Conservation (phyloP, 2,113 vertebrate genomes). For the Coracopsis vasa region DNA sequence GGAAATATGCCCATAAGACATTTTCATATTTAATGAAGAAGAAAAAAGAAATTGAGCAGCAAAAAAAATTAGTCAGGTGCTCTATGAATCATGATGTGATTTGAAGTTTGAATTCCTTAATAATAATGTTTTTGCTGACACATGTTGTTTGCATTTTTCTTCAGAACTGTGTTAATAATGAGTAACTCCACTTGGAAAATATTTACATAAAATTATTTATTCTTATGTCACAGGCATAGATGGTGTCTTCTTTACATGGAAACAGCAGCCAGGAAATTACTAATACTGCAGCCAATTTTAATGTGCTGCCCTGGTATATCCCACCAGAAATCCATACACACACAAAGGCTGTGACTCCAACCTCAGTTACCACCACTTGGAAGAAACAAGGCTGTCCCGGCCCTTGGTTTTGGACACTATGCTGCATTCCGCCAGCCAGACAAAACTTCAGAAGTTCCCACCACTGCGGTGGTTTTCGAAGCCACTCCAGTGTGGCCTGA, state of each 20-base stretch:
- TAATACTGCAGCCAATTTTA: background rate
- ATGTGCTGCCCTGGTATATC: background rate
- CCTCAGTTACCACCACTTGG: background rate
- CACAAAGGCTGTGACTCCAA: background rate
- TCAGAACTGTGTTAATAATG: slow-evolving; percentile 45
- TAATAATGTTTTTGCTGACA: slow-evolving; percentile 47
- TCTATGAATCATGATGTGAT: slow-evolving; percentile 38
- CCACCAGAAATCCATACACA: background rate
- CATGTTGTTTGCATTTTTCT: slow-evolving; percentile 31
- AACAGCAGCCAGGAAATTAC: background rate
- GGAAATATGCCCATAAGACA: background rate
- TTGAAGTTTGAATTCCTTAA: slow-evolving; percentile 32
- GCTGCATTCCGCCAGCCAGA: background rate
- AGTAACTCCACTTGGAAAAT: slow-evolving; percentile 40
- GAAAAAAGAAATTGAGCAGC: background rate
- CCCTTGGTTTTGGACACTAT: background rate
- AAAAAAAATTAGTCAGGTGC: background rate
- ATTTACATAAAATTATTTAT: slow-evolving; percentile 41
- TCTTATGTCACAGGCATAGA: slow-evolving; percentile 6
- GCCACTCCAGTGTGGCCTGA: background rate
- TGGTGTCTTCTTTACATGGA: background rate
- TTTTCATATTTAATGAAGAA: background rate
- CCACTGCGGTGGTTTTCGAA: background rate
- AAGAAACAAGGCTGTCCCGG: background rate
- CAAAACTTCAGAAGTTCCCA: background rate